Percentiles rank a stretch among this genome's conserved stretches.
phyloP scores from a whole-genome alignment of 1,140 invertebrate species.

The Paraescarpia echinospica region DNA sequence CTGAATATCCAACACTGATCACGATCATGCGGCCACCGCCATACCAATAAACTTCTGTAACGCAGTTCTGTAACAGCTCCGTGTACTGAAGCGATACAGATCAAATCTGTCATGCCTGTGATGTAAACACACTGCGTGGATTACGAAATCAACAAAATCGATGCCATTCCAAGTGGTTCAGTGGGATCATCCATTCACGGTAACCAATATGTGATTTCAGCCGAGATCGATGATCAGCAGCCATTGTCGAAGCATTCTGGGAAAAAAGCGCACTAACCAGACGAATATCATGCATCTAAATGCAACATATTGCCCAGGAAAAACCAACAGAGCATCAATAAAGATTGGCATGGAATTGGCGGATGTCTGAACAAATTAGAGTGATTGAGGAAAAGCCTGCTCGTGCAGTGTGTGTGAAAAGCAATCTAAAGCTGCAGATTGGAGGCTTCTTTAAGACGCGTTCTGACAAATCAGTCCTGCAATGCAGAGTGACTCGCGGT shows the following conservation, averaged over 20 bases:
- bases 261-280: not conserved
- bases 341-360: not conserved
- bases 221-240: not conserved
- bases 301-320: not conserved
- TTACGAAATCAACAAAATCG: not conserved
- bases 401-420: not conserved
- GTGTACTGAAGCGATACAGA: not conserved
- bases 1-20: not conserved
- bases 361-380: conserved; percentile 1
- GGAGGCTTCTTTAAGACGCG: not conserved
- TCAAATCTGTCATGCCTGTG: not conserved
- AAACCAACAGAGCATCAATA: not conserved
- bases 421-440: not conserved
- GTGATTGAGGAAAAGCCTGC: not conserved
- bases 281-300: not conserved
- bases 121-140: not conserved
- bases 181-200: not conserved
- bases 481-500: not conserved
- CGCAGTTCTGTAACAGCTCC: not conserved
- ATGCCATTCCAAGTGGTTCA: not conserved
- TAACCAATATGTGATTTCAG: not conserved
- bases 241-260: not conserved
- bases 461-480: not conserved
- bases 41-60: not conserved
- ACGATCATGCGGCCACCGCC: not conserved